Conservation (phyloP, 1,140 invertebrate genomes). For the Drosophila guanche region DNA sequence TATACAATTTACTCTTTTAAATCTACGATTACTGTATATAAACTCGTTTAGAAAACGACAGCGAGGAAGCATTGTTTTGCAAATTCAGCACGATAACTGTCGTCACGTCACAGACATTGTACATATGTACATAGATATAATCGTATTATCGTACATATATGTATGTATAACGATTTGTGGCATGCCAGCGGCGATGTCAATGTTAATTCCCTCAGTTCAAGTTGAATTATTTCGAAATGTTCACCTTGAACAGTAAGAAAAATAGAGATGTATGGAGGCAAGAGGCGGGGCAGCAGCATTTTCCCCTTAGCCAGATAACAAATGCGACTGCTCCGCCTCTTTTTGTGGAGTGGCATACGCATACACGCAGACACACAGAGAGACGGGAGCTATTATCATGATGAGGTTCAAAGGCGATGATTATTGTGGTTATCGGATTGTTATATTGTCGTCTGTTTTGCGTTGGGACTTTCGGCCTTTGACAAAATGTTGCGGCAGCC, state of each 20-base stretch:
- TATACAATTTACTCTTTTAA: too few species aligned
- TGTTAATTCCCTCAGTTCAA: conserved; percentile 78
- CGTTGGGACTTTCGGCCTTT: conserved; percentile 62
- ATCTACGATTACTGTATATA: too few species aligned
- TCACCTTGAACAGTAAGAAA: conserved; percentile 76
- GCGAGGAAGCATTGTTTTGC: conserved; percentile 37
- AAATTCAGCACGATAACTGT: conserved; percentile 47
- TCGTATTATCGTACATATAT: neutral
- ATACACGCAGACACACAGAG: too few species aligned
- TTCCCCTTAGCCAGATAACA: conserved; percentile 52
- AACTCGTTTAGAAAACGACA: neutral
- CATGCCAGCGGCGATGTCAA: conserved; percentile 72
- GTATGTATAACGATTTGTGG: conserved; percentile 22
- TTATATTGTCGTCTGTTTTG: conserved; percentile 56
- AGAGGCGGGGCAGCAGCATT: neutral
- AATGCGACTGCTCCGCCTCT: conserved; percentile 56
- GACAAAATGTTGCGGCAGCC: conserved; percentile 66
- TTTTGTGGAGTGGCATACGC: conserved; percentile 21
- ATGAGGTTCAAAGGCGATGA: conserved; percentile 42
- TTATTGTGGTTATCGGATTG: conserved; percentile 62
- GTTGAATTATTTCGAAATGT: conserved; percentile 80
- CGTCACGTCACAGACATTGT: conserved; percentile 19
- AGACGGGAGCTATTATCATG: conserved; percentile 37
- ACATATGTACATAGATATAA: conserved; percentile 3
- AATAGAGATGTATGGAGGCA: neutral